phyloP scores from a whole-genome alignment of 2,113 vertebrate genomes.

The Acanthisitta chloris region DNA sequence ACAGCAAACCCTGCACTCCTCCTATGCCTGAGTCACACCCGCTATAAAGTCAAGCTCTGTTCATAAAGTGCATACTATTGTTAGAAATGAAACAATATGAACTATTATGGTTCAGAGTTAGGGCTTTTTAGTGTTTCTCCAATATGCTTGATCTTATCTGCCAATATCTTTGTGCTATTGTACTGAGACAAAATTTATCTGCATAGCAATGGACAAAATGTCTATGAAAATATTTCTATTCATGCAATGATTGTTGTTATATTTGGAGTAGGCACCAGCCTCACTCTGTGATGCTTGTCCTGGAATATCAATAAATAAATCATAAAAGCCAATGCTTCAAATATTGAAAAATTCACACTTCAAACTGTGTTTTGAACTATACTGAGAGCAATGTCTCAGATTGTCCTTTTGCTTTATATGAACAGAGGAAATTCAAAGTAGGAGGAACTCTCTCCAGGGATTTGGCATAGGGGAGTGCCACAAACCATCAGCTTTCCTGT shows the following conservation, averaged over 20 bases:
- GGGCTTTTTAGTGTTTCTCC: neutral
- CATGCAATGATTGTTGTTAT: neutral
- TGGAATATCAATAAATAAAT: conserved; percentile 70
- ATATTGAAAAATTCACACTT: conserved; percentile 66
- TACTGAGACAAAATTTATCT: neutral
- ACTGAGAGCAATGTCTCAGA: conserved; percentile 48
- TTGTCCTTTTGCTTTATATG: conserved; percentile 57
- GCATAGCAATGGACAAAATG: conserved; percentile 5
- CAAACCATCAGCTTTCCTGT: conserved; percentile 47
- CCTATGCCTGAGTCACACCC: conserved; percentile 56
- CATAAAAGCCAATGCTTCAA: conserved; percentile 66
- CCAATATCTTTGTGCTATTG: neutral
- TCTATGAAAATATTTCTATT: neutral
- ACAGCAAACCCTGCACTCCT: conserved; percentile 54
- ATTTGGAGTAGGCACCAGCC: conserved; percentile 24
- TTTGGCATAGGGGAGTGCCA: conserved; percentile 47
- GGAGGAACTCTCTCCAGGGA: conserved; percentile 11
- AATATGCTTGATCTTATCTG: neutral
- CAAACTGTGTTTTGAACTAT: conserved; percentile 64
- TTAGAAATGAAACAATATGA: conserved; percentile 44
- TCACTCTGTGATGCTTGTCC: conserved; percentile 15
- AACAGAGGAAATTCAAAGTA: conserved; percentile 63
- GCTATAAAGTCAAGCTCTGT: conserved; percentile 34
- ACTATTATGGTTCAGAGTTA: neutral
- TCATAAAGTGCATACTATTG: neutral